phyloP scores from a whole-genome alignment of 1,140 invertebrate species.

The Apolygus lucorum region DNA sequence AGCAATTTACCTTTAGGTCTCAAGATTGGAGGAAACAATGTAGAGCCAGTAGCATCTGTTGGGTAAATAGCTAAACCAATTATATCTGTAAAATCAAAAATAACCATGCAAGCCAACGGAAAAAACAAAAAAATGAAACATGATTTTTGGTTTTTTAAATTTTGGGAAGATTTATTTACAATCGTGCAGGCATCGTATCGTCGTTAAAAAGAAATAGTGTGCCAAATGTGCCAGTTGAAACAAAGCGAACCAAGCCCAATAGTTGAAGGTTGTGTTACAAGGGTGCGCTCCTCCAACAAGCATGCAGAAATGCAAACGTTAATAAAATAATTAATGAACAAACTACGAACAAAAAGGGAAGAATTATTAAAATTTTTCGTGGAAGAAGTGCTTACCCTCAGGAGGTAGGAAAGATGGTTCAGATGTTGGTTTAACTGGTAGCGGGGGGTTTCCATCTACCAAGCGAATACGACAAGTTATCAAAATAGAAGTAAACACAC shows the following conservation, averaged over 20 bases:
- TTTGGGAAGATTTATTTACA: conserved; percentile 3
- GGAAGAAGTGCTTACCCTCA: conserved; percentile 32
- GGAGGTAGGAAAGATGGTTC: conserved; percentile 25
- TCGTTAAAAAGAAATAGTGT: no score
- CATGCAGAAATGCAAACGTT: background rate
- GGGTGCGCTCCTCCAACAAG: background rate
- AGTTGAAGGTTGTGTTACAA: background rate
- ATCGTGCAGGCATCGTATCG: background rate
- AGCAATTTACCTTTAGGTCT: conserved; percentile 58
- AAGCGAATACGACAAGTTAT: conserved; percentile 29
- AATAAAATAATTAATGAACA: conserved; percentile 12
- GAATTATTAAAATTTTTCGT: background rate
- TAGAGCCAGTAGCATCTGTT: conserved; percentile 63
- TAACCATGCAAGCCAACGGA: conserved; percentile 20
- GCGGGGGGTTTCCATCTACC: conserved; percentile 25
- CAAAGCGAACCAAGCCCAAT: background rate
- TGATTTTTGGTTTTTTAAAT: conserved; percentile 10
- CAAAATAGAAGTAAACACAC: conserved; percentile 24
- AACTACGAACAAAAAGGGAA: background rate
- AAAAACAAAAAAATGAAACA: conserved; percentile 21
- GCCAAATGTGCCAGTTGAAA: background rate
- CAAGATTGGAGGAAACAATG: conserved; percentile 58
- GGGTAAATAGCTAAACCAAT: conserved; percentile 52
- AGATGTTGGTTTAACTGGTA: conserved; percentile 8
- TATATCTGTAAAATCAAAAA: conserved; percentile 22